Evolutionary conservation across 2,888 invertebrate species (phyloP), one percentile per base, ranked within the genome.

Genomic region (Brachypterus glaber): DNA sequence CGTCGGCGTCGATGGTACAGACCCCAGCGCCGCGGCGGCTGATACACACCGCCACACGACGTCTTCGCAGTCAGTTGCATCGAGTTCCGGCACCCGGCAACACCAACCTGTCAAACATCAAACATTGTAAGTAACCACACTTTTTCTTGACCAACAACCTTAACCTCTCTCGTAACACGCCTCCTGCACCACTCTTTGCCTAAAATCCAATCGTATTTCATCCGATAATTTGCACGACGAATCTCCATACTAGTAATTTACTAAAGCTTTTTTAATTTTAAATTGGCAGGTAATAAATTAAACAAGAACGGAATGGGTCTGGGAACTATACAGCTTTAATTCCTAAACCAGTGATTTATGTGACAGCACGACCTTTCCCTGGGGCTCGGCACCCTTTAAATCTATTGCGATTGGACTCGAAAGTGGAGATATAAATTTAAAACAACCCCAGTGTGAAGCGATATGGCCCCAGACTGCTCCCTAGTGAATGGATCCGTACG

Each of bases 1-100:
- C 65, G 64, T 64, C 66, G 66, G 65, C 66, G 65, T 63, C 62
- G 59, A 53, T 48, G 46, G 49, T 47, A 48, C 49, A 51, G 49
- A 46, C 49, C 40, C 38, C 42, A 56, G 58, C 61, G 62, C 55
- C 60, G 58, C 61, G 63, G 54, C 62, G 54, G 50, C 40, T 40
- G 41, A 53, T 50, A 45, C 61, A 61, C 55, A 61, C 49, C 59
- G 54, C 49, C 57, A 50, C 49, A 54, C 50, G 51, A 52, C 56
- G 52, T 55, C 58, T 51, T 45, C 46, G 41, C 49, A 50, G 49
- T 45, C 54, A 53, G 59, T 56, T 50, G 53, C 40, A 44, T 48
- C 51, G 44, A 45, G 45, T 44, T 31, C 35, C 35, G 35, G 43
- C 5, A 29, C 8, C 39, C 26, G 45, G 33, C 39, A 45, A 41